Evolutionary conservation across 2,113 vertebrate species (phyloP).

Genomic region (Laterallus jamaicensis): DNA sequence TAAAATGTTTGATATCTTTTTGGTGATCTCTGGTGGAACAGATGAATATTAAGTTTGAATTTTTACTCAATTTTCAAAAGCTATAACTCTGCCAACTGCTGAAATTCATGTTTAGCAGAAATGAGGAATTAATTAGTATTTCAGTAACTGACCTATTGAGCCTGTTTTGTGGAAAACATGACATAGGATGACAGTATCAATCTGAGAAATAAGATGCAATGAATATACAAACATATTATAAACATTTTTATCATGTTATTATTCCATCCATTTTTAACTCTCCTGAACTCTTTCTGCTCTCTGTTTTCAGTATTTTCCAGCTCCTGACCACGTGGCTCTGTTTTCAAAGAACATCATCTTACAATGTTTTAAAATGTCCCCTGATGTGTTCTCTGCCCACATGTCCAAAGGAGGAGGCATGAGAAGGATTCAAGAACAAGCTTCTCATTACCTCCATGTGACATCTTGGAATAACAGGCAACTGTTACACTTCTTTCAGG

Average conservation of each 20-base stretch:
- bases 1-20: background rate
- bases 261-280: background rate
- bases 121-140: background rate
- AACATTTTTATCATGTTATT: background rate
- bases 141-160: background rate
- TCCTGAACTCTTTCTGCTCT: background rate
- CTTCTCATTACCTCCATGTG: background rate
- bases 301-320: background rate
- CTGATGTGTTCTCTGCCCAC: background rate
- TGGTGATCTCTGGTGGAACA: background rate
- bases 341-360: background rate
- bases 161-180: background rate
- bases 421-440: background rate
- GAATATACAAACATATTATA: background rate
- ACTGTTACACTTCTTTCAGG: background rate
- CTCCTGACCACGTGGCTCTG: background rate
- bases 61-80: background rate
- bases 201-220: background rate
- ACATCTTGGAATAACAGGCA: background rate
- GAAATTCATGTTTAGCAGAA: background rate
- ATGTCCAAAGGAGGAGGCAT: background rate
- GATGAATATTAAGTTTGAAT: background rate
- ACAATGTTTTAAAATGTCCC: background rate
- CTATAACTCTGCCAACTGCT: background rate
- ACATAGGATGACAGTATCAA: background rate